Evolutionary conservation across 2,797 vertebrate species (phyloP).

Genomic region (Oophaga sylvatica): DNA sequence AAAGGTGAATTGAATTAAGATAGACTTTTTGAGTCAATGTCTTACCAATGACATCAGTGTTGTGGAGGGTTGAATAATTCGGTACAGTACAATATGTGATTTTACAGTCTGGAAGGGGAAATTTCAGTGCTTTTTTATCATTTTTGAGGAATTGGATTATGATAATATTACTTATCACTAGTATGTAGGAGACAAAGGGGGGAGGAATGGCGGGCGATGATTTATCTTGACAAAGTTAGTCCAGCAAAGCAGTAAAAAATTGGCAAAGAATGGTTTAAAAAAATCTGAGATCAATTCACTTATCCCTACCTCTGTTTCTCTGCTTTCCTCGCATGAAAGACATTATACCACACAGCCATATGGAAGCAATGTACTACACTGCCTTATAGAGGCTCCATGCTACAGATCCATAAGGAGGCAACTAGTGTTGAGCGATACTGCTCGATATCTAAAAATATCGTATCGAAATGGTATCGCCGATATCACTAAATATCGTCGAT

Average conservation of each 20-base stretch:
- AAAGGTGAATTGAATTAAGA: slow-evolving; percentile 51
- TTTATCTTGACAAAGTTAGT: background rate
- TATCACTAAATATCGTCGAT: too few relatives aligned
- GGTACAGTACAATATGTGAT: too few relatives aligned
- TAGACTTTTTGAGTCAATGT: background rate
- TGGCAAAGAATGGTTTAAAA: background rate
- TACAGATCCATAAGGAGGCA: too few relatives aligned
- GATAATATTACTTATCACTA: background rate
- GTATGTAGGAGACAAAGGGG: background rate
- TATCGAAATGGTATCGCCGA: too few relatives aligned
- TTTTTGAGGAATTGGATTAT: background rate
- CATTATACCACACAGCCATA: too few relatives aligned
- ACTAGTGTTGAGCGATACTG: too few relatives aligned
- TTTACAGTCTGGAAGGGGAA: slow-evolving; percentile 1
- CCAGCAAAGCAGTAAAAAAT: background rate
- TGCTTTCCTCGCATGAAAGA: too few relatives aligned
- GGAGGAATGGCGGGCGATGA: background rate
- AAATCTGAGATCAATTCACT: background rate
- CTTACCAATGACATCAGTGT: slow-evolving; percentile 16
- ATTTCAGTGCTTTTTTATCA: background rate
- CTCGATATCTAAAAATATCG: too few relatives aligned
- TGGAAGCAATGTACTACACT: too few relatives aligned
- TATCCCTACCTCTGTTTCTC: too few relatives aligned
- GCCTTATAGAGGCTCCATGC: too few relatives aligned
- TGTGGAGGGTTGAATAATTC: background rate